These are phyloP conservation scores for Merodon equestris DNA, from an alignment of 2,888 invertebrate genomes.

Conservation along the genomic window DNA sequence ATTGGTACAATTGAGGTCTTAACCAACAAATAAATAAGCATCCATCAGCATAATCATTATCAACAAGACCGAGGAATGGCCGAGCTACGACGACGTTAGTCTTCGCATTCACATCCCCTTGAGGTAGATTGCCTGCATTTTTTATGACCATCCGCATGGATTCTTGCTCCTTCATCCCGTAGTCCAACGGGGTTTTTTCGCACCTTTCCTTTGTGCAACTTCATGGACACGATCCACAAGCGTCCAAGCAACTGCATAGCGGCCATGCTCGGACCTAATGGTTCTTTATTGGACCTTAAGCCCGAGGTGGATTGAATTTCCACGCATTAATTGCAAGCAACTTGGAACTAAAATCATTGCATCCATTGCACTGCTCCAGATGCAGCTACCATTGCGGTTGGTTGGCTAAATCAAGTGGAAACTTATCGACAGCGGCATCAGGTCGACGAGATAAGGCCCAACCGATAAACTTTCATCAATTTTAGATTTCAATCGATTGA, in stretches of 20 bases:
- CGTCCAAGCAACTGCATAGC: constrained; percentile 10
- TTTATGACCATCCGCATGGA: constrained; percentile 5
- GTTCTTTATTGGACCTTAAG: constrained; percentile 59
- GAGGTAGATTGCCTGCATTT: constrained; percentile 46
- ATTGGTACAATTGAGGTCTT: constrained; percentile 31
- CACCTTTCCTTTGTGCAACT: constrained; percentile 42
- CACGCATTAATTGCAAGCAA: constrained; percentile 62
- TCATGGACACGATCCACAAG: constrained; percentile 4
- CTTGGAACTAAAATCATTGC: neutral
- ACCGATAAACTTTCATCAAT: constrained; percentile 58
- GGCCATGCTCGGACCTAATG: no score
- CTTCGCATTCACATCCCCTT: constrained; percentile 52
- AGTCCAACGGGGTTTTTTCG: constrained; percentile 55
- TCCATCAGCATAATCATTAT: constrained; percentile 66
- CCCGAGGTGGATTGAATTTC: constrained; percentile 52
- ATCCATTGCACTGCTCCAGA: neutral
- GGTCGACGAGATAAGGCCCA: constrained; percentile 51
- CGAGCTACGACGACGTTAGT: constrained; percentile 15
- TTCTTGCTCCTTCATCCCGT: constrained; percentile 5
- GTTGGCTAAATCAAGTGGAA: constrained; percentile 51
- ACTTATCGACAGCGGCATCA: constrained; percentile 55
- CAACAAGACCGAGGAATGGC: constrained; percentile 22
- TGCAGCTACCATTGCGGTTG: constrained; percentile 41
- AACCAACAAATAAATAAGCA: constrained; percentile 49
- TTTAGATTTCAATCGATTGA: constrained; percentile 54